Percentiles rank a stretch among this genome's conserved stretches.
phyloP scores from a whole-genome alignment of 2,888 invertebrate genomes.

The Yponomeuta malinellus region DNA sequence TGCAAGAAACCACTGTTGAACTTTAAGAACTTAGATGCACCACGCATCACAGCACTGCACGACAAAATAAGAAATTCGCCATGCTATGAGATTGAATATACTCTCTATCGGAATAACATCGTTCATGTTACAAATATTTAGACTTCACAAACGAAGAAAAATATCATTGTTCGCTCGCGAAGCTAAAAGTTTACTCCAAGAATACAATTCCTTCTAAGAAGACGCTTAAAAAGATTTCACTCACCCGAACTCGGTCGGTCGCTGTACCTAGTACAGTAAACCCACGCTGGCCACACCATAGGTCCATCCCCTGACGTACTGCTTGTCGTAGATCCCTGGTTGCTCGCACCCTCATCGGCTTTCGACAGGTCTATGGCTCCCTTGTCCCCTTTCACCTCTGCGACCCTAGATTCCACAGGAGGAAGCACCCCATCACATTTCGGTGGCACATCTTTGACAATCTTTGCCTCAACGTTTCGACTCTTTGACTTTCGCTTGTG shows the following conservation, averaged over 20 bases:
- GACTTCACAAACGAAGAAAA: too few species aligned
- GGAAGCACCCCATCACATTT: constrained; percentile 2
- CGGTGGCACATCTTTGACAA: constrained; percentile 43
- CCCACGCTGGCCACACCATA: constrained; percentile 96
- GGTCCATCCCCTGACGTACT: constrained; percentile 43
- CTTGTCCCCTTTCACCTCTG: constrained; percentile 59
- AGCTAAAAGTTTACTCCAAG: background rate
- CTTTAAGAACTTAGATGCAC: too few species aligned
- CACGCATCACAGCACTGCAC: too few species aligned
- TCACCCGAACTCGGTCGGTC: constrained; percentile 93
- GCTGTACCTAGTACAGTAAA: constrained; percentile 97
- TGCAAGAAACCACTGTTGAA: too few species aligned
- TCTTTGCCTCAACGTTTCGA: constrained; percentile 46
- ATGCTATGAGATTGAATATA: background rate
- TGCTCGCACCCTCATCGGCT: constrained; percentile 61
- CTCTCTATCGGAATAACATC: too few species aligned
- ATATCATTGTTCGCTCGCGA: background rate
- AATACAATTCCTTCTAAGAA: background rate
- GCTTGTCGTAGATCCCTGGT: constrained; percentile 47
- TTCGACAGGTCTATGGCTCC: constrained; percentile 63
- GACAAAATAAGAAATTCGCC: too few species aligned
- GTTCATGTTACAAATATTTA: too few species aligned
- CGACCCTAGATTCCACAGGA: constrained; percentile 48
- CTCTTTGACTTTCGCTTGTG: constrained; percentile 73
- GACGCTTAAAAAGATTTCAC: constrained; percentile 33